Percentiles rank a stretch among this genome's conserved stretches.
These are phyloP conservation scores for Bathybates hornii DNA, from an alignment of 2,113 vertebrate genomes.

Conservation along the genomic window DNA sequence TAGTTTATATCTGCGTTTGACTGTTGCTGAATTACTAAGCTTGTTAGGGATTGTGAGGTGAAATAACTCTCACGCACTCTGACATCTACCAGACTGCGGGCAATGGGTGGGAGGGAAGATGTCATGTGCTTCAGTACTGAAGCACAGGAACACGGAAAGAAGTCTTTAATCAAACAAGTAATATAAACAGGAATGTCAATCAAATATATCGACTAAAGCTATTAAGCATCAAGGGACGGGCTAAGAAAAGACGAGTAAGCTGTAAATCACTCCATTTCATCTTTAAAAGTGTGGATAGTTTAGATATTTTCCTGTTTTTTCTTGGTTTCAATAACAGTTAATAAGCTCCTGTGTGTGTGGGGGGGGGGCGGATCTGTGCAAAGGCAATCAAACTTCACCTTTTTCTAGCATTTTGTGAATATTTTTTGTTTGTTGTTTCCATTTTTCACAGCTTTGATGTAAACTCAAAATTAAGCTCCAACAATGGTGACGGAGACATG, in stretches of 20 bases:
- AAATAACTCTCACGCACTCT: background rate
- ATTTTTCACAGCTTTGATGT: background rate
- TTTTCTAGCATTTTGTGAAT: background rate
- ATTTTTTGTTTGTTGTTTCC: background rate
- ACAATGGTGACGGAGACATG: background rate
- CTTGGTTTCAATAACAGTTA: background rate
- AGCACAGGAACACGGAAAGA: background rate
- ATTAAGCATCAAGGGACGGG: background rate
- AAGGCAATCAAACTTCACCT: background rate
- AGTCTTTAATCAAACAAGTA: background rate
- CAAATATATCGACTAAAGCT: background rate
- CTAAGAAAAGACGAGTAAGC: background rate
- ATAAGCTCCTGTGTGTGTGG: background rate
- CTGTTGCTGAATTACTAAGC: background rate
- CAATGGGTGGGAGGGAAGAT: background rate
- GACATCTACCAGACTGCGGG: background rate
- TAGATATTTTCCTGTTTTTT: background rate
- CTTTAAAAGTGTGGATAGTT: background rate
- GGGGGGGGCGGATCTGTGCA: background rate
- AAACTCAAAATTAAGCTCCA: background rate
- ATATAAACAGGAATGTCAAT: background rate
- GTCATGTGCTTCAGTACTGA: background rate
- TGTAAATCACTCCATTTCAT: background rate
- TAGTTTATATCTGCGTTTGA: slow-evolving; percentile 2
- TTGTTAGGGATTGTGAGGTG: background rate